Conservation (phyloP, 2,888 invertebrate species). For the Ametastegia equiseti region DNA sequence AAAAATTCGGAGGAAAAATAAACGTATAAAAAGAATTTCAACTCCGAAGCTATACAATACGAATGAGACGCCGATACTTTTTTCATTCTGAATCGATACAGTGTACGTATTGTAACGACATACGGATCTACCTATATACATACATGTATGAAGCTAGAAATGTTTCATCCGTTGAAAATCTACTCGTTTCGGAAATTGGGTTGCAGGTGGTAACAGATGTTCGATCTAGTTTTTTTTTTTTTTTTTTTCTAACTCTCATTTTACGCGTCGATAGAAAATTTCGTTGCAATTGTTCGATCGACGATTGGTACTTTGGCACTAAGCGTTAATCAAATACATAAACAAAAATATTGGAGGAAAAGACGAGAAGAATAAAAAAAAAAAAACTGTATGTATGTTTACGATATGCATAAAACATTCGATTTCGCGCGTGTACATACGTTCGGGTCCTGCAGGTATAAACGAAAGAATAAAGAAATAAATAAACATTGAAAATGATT, state of each 20-base stretch:
- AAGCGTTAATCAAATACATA: conserved; percentile 2
- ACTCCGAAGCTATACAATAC: conserved; percentile 9
- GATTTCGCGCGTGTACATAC: conserved; percentile 25
- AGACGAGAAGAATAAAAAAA: not conserved
- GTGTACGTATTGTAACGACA: conserved; percentile 26
- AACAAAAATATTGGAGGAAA: not conserved
- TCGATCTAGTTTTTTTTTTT: not conserved
- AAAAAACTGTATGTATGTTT: not conserved
- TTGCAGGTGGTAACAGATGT: conserved; percentile 35
- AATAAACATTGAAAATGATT: conserved; percentile 15
- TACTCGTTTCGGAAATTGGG: conserved; percentile 26
- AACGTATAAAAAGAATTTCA: not conserved
- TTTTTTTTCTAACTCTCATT: not conserved
- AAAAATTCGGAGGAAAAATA: not conserved
- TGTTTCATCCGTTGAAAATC: conserved; percentile 23
- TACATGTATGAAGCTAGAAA: conserved; percentile 1
- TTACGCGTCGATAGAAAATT: not conserved
- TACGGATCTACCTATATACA: too few species aligned
- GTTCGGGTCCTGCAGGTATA: conserved; percentile 20
- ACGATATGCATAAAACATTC: conserved; percentile 43
- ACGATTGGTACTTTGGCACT: not conserved
- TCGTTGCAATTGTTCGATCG: conserved; percentile 9
- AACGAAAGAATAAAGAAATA: not conserved
- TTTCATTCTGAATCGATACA: not conserved
- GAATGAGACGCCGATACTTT: conserved; percentile 24